Conservation (phyloP, 2,113 vertebrate species). For the Ptyas mucosa region DNA sequence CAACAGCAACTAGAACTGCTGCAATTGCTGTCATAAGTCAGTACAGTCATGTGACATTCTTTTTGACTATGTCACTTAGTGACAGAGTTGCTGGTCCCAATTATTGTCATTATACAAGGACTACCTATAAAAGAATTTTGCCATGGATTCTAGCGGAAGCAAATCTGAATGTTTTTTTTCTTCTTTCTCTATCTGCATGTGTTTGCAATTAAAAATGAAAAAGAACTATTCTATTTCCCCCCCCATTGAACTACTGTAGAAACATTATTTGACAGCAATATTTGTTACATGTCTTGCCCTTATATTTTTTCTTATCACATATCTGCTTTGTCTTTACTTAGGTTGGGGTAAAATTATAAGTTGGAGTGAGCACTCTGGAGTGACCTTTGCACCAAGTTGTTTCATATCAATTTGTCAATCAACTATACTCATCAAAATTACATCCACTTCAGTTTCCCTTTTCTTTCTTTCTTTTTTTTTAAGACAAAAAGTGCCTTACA, state of each 20-base stretch:
- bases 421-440: slow-evolving; percentile 11
- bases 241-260: neutral
- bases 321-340: neutral
- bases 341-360: neutral
- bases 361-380: neutral
- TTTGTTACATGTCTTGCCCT: neutral
- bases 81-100: neutral
- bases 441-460: neutral
- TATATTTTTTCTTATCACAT: neutral
- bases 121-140: neutral
- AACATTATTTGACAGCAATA: neutral
- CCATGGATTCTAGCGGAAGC: neutral
- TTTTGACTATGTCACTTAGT: neutral
- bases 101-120: neutral
- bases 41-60: neutral
- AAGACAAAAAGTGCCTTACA: slow-evolving; percentile 2
- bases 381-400: neutral
- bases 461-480: neutral
- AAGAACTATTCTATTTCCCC: neutral
- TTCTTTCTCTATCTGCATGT: neutral
- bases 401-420: neutral
- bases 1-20: neutral
- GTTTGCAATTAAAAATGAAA: neutral
- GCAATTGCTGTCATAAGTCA: neutral
- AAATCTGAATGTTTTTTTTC: neutral